phyloP scores from a whole-genome alignment of 2,113 vertebrate species.

The Nematolebias whitei region DNA sequence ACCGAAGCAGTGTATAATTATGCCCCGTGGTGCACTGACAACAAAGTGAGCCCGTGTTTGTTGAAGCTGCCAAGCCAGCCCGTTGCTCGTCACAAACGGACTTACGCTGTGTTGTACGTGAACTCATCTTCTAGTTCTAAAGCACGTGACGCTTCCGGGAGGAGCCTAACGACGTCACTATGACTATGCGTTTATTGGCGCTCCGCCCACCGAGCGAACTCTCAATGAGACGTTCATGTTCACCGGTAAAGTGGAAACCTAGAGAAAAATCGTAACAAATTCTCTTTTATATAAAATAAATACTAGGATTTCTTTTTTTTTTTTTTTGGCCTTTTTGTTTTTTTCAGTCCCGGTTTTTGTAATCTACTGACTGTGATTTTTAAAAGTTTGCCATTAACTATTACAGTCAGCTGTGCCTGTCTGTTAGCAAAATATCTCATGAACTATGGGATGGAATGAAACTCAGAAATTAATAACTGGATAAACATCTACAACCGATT shows the following conservation, averaged over 20 bases:
- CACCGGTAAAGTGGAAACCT: background rate
- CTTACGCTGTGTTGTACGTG: slow-evolving; percentile 13
- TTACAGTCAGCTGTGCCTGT: too few species aligned
- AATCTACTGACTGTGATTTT: too few species aligned
- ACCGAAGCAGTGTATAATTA: background rate
- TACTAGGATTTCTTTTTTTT: too few species aligned
- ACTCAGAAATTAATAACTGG: too few species aligned
- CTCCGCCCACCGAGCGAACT: slow-evolving; percentile 15
- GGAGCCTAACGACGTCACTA: slow-evolving; percentile 46
- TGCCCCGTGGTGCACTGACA: slow-evolving; percentile 3
- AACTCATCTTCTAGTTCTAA: slow-evolving; percentile 27
- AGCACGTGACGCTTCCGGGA: slow-evolving; percentile 63
- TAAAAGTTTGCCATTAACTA: too few species aligned
- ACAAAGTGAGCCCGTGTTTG: background rate
- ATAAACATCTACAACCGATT: too few species aligned
- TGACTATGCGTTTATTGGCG: slow-evolving; percentile 83
- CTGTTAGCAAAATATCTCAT: too few species aligned
- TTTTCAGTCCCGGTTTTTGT: background rate
- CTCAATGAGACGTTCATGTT: slow-evolving; percentile 2
- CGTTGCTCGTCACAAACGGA: background rate
- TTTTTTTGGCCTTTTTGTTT: background rate
- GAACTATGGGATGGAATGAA: too few species aligned
- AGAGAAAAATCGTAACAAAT: background rate
- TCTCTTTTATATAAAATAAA: background rate
- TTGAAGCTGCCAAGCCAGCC: background rate